These are phyloP conservation scores for Panagrolaimus sp. DNA, from an alignment of 1,140 invertebrate genomes.

Conservation along the genomic window DNA sequence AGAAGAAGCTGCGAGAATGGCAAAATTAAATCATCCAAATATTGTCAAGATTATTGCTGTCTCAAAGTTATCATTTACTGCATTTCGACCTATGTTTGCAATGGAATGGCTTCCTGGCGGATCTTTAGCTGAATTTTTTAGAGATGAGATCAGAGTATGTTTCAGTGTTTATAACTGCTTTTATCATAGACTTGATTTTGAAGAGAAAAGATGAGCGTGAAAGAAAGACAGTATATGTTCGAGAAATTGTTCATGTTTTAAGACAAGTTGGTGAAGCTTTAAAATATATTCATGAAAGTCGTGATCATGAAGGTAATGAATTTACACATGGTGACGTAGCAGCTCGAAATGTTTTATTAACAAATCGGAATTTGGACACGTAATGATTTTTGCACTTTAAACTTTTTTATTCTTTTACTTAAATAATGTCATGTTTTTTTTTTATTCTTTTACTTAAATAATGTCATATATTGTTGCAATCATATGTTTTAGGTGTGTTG, in stretches of 20 bases:
- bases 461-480: constrained; percentile 6
- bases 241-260: constrained; percentile 43
- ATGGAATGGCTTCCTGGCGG: constrained; percentile 54
- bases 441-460: constrained; percentile 16
- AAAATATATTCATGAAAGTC: constrained; percentile 45
- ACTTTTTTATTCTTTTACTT: too few relatives aligned
- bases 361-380: constrained; percentile 36
- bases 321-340: constrained; percentile 54
- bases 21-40: constrained; percentile 46
- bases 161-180: background rate
- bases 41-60: constrained; percentile 52
- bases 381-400: constrained; percentile 18
- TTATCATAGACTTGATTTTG: constrained; percentile 15
- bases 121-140: constrained; percentile 47
- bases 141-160: constrained; percentile 46
- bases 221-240: constrained; percentile 35
- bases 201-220: constrained; percentile 46
- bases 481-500: constrained; percentile 35
- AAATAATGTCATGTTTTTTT: too few relatives aligned
- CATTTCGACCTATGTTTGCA: constrained; percentile 53
- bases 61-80: constrained; percentile 51
- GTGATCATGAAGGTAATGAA: constrained; percentile 46
- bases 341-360: constrained; percentile 47
- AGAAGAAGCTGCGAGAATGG: constrained; percentile 50
- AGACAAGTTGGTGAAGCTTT: constrained; percentile 45